These are phyloP conservation scores for Capromys pilorides DNA, from an alignment of 2,797 vertebrate genomes.

Conservation along the genomic window DNA sequence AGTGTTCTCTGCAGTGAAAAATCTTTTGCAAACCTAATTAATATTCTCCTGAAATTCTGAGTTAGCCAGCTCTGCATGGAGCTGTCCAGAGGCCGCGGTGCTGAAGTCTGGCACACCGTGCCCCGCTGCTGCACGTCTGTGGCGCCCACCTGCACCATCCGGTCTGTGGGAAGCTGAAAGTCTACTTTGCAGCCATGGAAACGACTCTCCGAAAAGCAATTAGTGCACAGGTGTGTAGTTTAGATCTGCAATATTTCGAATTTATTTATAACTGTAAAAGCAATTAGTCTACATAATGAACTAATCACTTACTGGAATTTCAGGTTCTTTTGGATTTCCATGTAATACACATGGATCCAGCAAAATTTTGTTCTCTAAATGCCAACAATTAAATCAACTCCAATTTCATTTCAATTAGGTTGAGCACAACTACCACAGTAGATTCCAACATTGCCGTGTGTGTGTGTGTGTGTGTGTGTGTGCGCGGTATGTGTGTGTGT, in stretches of 20 bases:
- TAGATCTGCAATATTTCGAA: neutral
- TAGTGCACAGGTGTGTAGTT: constrained; percentile 77
- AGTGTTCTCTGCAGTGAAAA: neutral
- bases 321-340: constrained; percentile 60
- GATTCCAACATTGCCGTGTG: constrained; percentile 20
- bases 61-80: neutral
- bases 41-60: neutral
- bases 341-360: constrained; percentile 10
- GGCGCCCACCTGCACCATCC: constrained; percentile 63
- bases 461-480: neutral
- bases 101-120: neutral
- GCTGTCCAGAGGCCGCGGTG: constrained; percentile 35
- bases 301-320: constrained; percentile 72
- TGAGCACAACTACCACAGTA: constrained; percentile 21
- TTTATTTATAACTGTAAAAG: constrained; percentile 78
- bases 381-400: constrained; percentile 75
- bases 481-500: too few species aligned
- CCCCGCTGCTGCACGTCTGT: neutral
- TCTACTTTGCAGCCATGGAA: constrained; percentile 72
- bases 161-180: constrained; percentile 14
- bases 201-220: constrained; percentile 72
- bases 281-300: constrained; percentile 78
- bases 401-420: constrained; percentile 72
- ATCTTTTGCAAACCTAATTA: neutral
- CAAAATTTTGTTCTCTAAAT: constrained; percentile 66